These are phyloP conservation scores for Holcopasites calliopsidis DNA, from an alignment of 1,140 invertebrate species.

Conservation along the genomic window DNA sequence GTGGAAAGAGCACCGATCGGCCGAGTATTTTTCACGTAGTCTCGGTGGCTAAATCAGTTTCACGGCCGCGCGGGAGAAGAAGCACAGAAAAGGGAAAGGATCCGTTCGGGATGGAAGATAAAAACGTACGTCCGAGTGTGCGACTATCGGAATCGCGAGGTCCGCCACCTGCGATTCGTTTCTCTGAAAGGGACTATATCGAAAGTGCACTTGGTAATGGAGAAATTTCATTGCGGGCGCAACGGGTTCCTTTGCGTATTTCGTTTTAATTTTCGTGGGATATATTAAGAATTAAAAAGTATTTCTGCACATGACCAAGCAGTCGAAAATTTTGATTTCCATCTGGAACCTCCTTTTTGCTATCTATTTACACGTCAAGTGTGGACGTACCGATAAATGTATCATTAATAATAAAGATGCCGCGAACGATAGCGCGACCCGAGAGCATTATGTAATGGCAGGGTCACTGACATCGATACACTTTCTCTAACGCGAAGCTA, in stretches of 20 bases:
- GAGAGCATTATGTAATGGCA: constrained; percentile 42
- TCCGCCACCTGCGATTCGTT: constrained; percentile 47
- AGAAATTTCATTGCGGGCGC: background rate
- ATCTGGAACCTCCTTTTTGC: background rate
- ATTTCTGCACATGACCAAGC: too few relatives aligned
- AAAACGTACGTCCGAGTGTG: constrained; percentile 12
- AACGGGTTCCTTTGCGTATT: background rate
- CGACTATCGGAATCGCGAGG: background rate
- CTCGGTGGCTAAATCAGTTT: constrained; percentile 46
- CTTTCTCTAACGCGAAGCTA: constrained; percentile 51
- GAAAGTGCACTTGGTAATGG: background rate
- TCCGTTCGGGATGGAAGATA: background rate
- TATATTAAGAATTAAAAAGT: too few relatives aligned
- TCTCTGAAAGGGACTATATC: constrained; percentile 30
- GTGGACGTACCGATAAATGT: constrained; percentile 1
- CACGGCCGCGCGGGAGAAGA: background rate
- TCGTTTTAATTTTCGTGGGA: too few relatives aligned
- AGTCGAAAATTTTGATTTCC: background rate
- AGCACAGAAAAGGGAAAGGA: background rate
- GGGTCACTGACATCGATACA: constrained; percentile 51
- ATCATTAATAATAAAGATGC: constrained; percentile 29
- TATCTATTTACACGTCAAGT: background rate
- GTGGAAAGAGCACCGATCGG: constrained; percentile 10
- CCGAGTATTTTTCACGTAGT: constrained; percentile 27
- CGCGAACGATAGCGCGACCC: constrained; percentile 20